Conservation (phyloP, 2,113 vertebrate species). For the Cricetomys ansorgei region DNA sequence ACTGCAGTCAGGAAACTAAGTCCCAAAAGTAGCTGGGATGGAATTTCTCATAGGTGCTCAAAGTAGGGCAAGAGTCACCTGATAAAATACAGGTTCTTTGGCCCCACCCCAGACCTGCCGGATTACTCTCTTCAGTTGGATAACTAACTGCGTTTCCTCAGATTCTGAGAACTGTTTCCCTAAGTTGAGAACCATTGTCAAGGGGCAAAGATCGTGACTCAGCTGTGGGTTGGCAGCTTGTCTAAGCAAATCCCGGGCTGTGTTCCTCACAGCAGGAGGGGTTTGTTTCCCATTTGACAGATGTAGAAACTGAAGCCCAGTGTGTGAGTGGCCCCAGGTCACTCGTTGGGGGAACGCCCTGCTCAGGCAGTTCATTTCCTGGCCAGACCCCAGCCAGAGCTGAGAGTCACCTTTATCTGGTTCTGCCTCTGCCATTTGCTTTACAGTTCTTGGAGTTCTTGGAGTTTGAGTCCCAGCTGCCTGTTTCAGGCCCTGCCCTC, state of each 20-base stretch:
- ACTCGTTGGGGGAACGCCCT: not conserved
- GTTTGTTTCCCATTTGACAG: not conserved
- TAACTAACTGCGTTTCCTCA: not conserved
- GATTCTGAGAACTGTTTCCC: not conserved
- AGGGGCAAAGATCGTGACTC: not conserved
- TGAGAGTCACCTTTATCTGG: not conserved
- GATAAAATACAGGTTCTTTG: not conserved
- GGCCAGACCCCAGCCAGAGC: not conserved
- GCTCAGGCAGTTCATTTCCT: not conserved
- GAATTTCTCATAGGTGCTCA: not conserved
- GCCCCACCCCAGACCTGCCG: not conserved
- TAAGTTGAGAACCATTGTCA: not conserved
- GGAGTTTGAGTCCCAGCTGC: not conserved
- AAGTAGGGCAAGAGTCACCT: not conserved
- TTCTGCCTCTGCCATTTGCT: not conserved
- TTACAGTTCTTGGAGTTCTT: not conserved
- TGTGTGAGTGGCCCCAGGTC: not conserved
- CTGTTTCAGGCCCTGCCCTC: not conserved
- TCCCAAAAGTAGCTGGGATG: not conserved
- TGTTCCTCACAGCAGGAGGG: not conserved
- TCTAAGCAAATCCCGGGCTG: not conserved
- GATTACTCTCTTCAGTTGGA: not conserved
- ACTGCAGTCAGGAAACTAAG: not conserved
- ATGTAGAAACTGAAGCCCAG: not conserved
- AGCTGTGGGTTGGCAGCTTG: not conserved